These are phyloP conservation scores for Silurus asotus DNA, from an alignment of 2,113 vertebrate species.

Conservation along the genomic window DNA sequence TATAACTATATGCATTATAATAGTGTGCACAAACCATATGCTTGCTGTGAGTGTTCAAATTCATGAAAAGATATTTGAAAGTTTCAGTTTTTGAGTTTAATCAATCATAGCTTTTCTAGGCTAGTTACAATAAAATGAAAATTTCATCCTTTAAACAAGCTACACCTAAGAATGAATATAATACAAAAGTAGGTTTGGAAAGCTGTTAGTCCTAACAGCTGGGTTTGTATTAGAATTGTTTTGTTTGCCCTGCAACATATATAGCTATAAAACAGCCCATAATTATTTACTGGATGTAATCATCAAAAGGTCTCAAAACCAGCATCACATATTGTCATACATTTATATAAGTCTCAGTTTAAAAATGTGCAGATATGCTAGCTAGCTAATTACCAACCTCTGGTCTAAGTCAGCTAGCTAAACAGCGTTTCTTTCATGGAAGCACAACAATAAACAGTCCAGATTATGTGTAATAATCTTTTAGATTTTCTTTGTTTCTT, in stretches of 20 bases:
- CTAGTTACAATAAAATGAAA: not conserved
- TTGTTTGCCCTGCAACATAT: not conserved
- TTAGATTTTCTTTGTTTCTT: not conserved
- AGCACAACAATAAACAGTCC: not conserved
- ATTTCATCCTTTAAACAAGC: not conserved
- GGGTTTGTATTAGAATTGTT: not conserved
- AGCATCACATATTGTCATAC: not conserved
- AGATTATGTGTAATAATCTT: not conserved
- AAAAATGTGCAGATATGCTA: not conserved
- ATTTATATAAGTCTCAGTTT: not conserved
- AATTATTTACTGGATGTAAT: not conserved
- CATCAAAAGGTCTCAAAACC: not conserved
- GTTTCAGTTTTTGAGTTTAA: not conserved
- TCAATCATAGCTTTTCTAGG: not conserved
- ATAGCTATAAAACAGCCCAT: not conserved
- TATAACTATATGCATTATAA: conserved; percentile 54
- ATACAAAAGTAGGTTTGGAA: not conserved
- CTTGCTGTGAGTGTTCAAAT: not conserved
- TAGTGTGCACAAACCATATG: not conserved
- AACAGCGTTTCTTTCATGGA: not conserved
- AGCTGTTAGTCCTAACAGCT: not conserved
- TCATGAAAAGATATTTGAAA: too few species aligned
- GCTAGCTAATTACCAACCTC: not conserved
- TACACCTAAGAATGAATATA: not conserved
- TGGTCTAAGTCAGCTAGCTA: not conserved